Base-by-base conservation (phyloP, 2,797 vertebrate species). In the Oophaga sylvatica region DNA sequence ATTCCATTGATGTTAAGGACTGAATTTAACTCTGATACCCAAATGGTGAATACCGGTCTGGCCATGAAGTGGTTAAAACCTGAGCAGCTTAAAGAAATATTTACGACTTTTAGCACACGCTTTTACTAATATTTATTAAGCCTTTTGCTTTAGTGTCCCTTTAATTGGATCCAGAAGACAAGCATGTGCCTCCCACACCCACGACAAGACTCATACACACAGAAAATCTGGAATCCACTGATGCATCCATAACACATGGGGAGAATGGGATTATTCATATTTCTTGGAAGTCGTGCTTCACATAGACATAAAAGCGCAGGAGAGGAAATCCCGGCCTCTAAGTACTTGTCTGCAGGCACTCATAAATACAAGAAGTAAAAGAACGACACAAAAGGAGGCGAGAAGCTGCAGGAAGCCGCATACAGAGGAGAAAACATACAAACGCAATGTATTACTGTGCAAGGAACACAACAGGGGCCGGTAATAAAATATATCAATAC, bases 321-420 rank as follows among this genome's bases (percentile, higher is more conserved):
- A 45, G 29, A 84, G 83, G 83, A 76, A 84, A 84, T 75, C 70
- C 83, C 35, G 26, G 56, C 41, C 83, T 84, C 20, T 45, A 19
- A 84, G 59, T 63, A 84, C 59, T 84, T 63, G 83, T 63, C 83
- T 84, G 41, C 31, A 84, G 83, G 75, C 71, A n/a, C 83, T 84
- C 29, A 48, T 29, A 76, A 84, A 84, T 11, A 76, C 57, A 53
- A 76, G 73, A 53, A 62, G 63, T 48, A 63, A 84, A 76, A 63
- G 7, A 62, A 16, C 20, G 4, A 57, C 56, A 62, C 82, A 45
- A 12, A 75, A 57, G 35, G 67, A 75, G 70, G 31, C 68, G 22
- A 60, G 53, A 60, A n/a, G 26, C 59, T 75, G 4, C 48, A 35
- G 68, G 31, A 83, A 83, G 73, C 73, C 56, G 45, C 29, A 62